Conservation (phyloP, 1,140 invertebrate species). For the Diorhabda carinulata region DNA sequence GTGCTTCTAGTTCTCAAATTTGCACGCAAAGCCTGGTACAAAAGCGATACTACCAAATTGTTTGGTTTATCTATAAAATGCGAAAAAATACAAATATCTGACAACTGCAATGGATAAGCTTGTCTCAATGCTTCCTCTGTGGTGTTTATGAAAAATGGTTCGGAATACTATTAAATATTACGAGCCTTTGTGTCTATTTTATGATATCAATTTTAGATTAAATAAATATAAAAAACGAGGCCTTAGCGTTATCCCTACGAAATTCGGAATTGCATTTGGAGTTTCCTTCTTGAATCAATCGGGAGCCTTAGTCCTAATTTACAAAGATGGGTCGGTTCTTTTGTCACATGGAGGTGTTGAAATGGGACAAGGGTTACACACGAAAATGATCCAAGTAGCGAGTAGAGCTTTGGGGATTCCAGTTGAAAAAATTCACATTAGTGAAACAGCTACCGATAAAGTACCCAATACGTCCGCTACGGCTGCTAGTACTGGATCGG, state of each 20-base stretch:
- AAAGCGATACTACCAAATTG: too few relatives aligned
- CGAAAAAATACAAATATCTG: too few relatives aligned
- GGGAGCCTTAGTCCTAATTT: conserved; percentile 85
- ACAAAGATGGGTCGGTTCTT: conserved; percentile 87
- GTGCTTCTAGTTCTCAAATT: too few relatives aligned
- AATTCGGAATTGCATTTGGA: conserved; percentile 86
- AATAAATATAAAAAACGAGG: conserved; percentile 87
- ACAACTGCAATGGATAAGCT: too few relatives aligned
- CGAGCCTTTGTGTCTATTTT: too few relatives aligned
- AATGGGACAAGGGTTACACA: conserved; percentile 95
- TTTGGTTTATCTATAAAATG: too few relatives aligned
- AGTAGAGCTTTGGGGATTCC: conserved; percentile 71
- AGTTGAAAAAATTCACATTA: conserved; percentile 75
- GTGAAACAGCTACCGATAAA: conserved; percentile 87
- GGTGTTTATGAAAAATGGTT: too few relatives aligned
- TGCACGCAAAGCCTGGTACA: too few relatives aligned
- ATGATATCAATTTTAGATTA: conserved; percentile 49
- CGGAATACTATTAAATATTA: too few relatives aligned
- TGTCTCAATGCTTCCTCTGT: too few relatives aligned
- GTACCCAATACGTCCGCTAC: conserved; percentile 92
- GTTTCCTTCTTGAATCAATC: conserved; percentile 80
- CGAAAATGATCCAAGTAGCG: conserved; percentile 90
- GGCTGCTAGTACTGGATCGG: conserved; percentile 86
- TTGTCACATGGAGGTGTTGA: conserved; percentile 89
- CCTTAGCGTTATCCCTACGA: conserved; percentile 80